Conservation (phyloP, 1,140 invertebrate species). For the Apocrypta bakeri region DNA sequence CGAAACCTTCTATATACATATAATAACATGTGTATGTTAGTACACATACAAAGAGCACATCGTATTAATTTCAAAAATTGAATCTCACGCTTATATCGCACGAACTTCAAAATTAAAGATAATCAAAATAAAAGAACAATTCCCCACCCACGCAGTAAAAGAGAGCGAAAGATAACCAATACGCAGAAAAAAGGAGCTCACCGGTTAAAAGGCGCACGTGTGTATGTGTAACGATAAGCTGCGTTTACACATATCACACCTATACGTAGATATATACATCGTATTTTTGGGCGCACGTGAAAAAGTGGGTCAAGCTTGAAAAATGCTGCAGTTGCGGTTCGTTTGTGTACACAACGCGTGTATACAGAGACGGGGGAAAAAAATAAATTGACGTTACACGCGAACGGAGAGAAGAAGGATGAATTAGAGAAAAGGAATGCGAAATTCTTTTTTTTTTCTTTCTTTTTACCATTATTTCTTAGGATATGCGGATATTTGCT, state of each 20-base stretch:
- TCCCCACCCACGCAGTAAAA: not conserved
- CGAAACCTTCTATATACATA: too few relatives aligned
- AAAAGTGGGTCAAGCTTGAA: constrained; percentile 39
- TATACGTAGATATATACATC: not conserved
- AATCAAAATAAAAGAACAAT: not conserved
- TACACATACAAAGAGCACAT: too few relatives aligned
- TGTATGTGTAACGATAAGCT: not conserved
- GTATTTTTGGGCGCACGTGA: constrained; percentile 21
- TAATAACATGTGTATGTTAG: too few relatives aligned
- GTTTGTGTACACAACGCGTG: not conserved
- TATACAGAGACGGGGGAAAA: not conserved
- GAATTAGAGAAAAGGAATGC: not conserved
- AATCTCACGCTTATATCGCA: not conserved
- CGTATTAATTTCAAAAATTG: too few relatives aligned
- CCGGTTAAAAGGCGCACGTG: not conserved
- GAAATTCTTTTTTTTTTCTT: not conserved
- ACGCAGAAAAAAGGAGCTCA: not conserved
- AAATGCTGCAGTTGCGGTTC: not conserved
- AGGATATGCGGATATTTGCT: not conserved
- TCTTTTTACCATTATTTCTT: too few relatives aligned
- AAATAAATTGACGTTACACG: not conserved
- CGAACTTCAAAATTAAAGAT: not conserved
- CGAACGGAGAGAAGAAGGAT: not conserved
- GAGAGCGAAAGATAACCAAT: not conserved
- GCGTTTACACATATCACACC: not conserved